Evolutionary conservation across 2,888 invertebrate species (phyloP).

Genomic region (Erebia ligea): DNA sequence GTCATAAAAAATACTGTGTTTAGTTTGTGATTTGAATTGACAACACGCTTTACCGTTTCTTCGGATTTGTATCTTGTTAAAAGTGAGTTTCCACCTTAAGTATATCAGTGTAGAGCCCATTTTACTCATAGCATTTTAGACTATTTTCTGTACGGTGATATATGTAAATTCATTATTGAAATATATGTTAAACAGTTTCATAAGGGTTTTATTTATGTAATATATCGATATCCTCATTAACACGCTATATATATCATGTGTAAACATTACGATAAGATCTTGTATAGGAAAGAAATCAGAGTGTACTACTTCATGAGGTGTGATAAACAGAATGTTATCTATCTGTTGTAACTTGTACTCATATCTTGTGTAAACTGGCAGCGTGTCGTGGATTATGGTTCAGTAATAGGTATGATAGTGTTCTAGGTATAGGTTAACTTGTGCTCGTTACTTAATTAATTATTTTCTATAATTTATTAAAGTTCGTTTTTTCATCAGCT

Average conservation of each 20-base stretch:
- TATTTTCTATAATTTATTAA: constrained; percentile 52
- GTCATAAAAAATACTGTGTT: neutral
- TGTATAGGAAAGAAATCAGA: constrained; percentile 44
- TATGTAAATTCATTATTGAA: constrained; percentile 77
- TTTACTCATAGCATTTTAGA: constrained; percentile 54
- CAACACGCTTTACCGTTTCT: neutral
- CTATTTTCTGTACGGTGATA: constrained; percentile 70
- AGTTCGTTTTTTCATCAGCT: constrained; percentile 56
- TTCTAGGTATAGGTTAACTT: constrained; percentile 41
- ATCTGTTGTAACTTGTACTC: constrained; percentile 42
- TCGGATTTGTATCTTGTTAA: neutral
- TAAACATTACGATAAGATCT: constrained; percentile 28
- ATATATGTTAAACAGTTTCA: constrained; percentile 80
- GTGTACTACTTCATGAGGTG: constrained; percentile 42
- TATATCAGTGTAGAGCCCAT: constrained; percentile 44
- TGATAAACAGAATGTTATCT: constrained; percentile 48
- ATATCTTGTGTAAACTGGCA: constrained; percentile 61
- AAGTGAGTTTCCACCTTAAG: neutral
- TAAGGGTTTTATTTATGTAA: constrained; percentile 77
- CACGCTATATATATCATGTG: constrained; percentile 29
- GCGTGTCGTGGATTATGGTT: constrained; percentile 51
- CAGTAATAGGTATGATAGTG: constrained; percentile 43
- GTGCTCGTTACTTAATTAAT: constrained; percentile 33
- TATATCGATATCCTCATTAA: constrained; percentile 44
- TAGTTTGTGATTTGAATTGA: neutral